phyloP scores from a whole-genome alignment of 1,140 invertebrate genomes.

The Drosophila punjabiensis region DNA sequence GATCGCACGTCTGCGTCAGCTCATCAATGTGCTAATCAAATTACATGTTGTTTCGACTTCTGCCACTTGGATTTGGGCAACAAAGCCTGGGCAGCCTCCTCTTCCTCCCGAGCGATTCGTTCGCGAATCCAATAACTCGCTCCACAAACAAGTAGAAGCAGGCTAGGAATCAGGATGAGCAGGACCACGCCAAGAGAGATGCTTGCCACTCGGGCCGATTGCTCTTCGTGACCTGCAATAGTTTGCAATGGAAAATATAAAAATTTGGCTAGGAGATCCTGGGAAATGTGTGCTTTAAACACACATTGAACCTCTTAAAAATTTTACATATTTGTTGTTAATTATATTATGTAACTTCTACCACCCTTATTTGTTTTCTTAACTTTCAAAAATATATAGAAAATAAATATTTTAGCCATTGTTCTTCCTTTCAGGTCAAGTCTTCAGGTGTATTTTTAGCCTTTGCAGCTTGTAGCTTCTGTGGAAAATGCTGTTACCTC shows the following conservation, averaged over 20 bases:
- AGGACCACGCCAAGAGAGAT: conserved; percentile 91
- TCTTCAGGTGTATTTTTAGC: conserved; percentile 8
- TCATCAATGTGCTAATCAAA: conserved; percentile 62
- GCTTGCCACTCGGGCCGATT: conserved; percentile 90
- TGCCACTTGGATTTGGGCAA: conserved; percentile 62
- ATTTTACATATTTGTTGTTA: neutral
- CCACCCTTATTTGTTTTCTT: too few species aligned
- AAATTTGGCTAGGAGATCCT: neutral
- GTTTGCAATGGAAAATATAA: conserved; percentile 36
- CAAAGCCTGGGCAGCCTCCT: conserved; percentile 63
- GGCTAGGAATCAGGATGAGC: conserved; percentile 90
- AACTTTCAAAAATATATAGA: neutral
- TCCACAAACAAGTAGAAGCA: conserved; percentile 90
- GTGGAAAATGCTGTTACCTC: conserved; percentile 37
- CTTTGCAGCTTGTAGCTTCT: neutral
- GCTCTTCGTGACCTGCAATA: conserved; percentile 90
- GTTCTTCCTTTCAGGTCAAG: too few species aligned
- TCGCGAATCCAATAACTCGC: conserved; percentile 85
- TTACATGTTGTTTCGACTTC: conserved; percentile 48
- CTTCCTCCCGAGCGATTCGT: conserved; percentile 73
- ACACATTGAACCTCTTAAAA: neutral
- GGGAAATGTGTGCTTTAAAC: neutral
- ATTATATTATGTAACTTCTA: neutral
- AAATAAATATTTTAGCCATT: neutral
- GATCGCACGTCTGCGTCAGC: conserved; percentile 39